phyloP scores from a whole-genome alignment of 2,113 vertebrate species.

The Chaenogobius annularis region DNA sequence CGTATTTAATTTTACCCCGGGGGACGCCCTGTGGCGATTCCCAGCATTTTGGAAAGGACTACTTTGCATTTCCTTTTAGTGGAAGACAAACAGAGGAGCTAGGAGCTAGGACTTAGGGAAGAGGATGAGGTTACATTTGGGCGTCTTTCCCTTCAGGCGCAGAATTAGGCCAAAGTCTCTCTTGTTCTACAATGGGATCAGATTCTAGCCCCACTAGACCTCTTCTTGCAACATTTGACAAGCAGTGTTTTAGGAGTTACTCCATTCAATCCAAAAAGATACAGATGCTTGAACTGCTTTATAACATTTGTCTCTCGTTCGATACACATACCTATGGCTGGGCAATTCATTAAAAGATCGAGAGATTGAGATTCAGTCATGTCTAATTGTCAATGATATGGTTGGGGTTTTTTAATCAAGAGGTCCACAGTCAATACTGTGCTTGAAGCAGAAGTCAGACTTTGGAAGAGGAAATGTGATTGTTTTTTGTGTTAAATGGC shows the following conservation, averaged over 20 bases:
- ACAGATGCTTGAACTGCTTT: too few species aligned
- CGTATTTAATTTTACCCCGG: constrained; percentile 66
- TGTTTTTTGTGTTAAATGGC: too few species aligned
- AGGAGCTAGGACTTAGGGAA: constrained; percentile 20
- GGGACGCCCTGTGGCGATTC: constrained; percentile 74
- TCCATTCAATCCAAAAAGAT: not conserved
- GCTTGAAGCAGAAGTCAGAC: too few species aligned
- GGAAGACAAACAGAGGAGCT: constrained; percentile 64
- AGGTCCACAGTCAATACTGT: too few species aligned
- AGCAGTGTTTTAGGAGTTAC: not conserved
- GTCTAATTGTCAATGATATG: too few species aligned
- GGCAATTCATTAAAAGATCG: too few species aligned
- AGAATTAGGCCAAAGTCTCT: constrained; percentile 37
- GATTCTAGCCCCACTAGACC: constrained; percentile 38
- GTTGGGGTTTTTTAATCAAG: too few species aligned
- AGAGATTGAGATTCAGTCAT: too few species aligned
- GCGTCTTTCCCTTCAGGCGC: constrained; percentile 23
- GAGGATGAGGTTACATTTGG: constrained; percentile 47
- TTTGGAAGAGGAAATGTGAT: too few species aligned
- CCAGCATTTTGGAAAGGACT: constrained; percentile 72
- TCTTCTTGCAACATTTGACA: not conserved
- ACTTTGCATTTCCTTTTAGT: constrained; percentile 78
- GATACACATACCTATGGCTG: too few species aligned
- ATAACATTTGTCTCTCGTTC: too few species aligned
- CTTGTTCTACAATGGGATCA: constrained; percentile 51